Percentiles rank a stretch among this genome's conserved stretches.
Conservation (phyloP, 1,140 invertebrate genomes). For the Pissodes strobi region DNA sequence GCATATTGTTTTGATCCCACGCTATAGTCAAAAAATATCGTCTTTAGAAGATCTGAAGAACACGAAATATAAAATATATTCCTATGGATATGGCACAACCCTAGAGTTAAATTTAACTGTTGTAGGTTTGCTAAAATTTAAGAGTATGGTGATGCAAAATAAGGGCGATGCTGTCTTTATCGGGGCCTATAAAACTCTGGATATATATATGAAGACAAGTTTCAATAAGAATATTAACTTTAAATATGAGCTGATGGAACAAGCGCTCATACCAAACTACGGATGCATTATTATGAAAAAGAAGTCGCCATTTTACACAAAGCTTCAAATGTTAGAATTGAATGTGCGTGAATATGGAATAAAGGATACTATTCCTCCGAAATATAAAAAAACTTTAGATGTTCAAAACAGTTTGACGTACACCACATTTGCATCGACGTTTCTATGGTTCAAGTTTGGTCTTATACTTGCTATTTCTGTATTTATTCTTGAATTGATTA, state of each 20-base stretch:
- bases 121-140: not conserved
- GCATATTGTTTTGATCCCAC: not conserved
- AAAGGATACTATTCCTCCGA: no score
- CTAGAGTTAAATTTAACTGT: not conserved
- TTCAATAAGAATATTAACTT: not conserved
- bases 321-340: not conserved
- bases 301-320: not conserved
- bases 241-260: not conserved
- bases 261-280: not conserved
- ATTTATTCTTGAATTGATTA: no score
- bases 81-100: not conserved
- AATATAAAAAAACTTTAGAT: no score
- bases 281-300: conserved; percentile 2
- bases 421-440: no score
- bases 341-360: no score
- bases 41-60: not conserved
- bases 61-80: not conserved
- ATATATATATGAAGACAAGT: not conserved
- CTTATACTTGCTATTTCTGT: no score
- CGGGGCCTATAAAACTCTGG: not conserved
- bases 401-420: no score
- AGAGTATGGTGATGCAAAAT: conserved; percentile 2
- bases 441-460: no score
- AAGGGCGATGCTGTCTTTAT: conserved; percentile 2
- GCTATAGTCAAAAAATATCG: not conserved